Evolutionary conservation across 2,113 vertebrate genomes (phyloP).

Genomic region (Cathartes aura): DNA sequence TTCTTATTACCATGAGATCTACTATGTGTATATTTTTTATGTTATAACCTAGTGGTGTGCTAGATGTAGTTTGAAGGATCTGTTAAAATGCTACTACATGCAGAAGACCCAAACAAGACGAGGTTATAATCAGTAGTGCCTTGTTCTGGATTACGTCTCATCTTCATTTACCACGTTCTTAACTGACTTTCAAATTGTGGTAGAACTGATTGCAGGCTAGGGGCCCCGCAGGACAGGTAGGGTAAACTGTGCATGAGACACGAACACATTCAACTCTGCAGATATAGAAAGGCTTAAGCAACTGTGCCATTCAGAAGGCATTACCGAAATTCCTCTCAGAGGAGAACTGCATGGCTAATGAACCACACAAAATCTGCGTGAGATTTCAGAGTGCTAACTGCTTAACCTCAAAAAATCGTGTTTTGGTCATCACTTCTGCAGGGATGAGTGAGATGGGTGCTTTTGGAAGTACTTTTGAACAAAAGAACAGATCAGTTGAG

Average conservation of each 20-base stretch:
- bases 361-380: neutral
- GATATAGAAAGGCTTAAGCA: neutral
- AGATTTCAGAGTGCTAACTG: neutral
- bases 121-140: neutral
- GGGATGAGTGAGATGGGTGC: neutral
- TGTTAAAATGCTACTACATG: neutral
- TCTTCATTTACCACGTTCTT: neutral
- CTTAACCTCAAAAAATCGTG: neutral
- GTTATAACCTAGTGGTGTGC: neutral
- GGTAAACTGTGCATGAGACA: neutral
- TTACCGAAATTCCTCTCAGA: neutral
- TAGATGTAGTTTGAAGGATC: neutral
- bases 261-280: neutral
- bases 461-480: neutral
- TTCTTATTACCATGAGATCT: neutral
- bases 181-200: neutral
- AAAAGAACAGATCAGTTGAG: neutral
- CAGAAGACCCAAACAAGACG: neutral
- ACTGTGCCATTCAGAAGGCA: neutral
- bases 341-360: neutral
- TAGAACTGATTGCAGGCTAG: neutral
- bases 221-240: neutral
- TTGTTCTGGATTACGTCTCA: neutral
- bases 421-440: neutral
- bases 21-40: neutral